Base-by-base conservation (phyloP, 2,888 invertebrate species). In the Anorthoa munda region DNA sequence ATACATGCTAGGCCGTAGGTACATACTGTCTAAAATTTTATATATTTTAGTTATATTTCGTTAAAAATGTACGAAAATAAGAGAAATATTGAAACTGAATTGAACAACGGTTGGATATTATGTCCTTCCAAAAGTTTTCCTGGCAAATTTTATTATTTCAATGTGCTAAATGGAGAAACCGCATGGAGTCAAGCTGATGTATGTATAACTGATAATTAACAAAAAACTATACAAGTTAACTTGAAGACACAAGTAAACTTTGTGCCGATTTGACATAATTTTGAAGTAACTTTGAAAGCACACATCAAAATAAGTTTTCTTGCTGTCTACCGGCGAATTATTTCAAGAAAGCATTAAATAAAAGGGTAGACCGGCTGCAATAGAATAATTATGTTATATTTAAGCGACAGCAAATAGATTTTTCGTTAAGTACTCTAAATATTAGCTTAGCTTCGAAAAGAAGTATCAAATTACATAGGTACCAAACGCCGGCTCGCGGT, bases 61-160 rank as follows among this genome's bases (percentile, higher is more conserved):
- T n/a, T 60, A 66, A 86, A 63, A 71, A 93, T 91, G 91, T 87
- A 85, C 81, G 73, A 82, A 13, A 87, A 75, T 70, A 90, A 89
- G 77, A 89, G 88, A 78, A 86, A 50, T 51, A 21, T 60, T n/a
- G 59, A 56, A 21, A 21, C 58, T n/a, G 59, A 56, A 21, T 17
- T 51, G 2, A 65, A 75, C 65, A 87, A 81, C 80, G 91, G 89
- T 68, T 95, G 95, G 95, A 86, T 93, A 75, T 82, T 94, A 50
- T 93, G 93, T 77, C 92, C 91, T 2, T 95, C 95, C 0, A 94
- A 93, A 88, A 92, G 88, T 53, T 92, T 91, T 79, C 93, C 94
- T 12, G 94, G 94, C 9, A 93, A 94, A 86, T 92, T 89, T 78
- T 95, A 95, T 79, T 95, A 94, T 82, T 95, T 94, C 80, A 95